Conservation (phyloP, 2,888 invertebrate species). For the Nowickia ferox region DNA sequence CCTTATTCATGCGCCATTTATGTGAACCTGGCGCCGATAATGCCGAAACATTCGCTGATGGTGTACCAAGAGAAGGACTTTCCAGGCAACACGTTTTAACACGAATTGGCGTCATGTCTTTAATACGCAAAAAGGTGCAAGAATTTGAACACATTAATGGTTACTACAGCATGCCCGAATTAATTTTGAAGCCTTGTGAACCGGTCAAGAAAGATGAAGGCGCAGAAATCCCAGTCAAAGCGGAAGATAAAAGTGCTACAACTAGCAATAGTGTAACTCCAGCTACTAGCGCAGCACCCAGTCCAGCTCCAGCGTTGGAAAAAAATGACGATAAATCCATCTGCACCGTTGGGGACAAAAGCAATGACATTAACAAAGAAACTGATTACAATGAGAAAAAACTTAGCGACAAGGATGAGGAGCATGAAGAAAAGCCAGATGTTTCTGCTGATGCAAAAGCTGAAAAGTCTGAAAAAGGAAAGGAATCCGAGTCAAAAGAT, state of each 20-base stretch:
- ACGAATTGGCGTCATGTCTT: constrained; percentile 98
- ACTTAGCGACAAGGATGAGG: constrained; percentile 53
- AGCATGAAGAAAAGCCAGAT: constrained; percentile 73
- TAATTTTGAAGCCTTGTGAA: constrained; percentile 91
- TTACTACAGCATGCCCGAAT: constrained; percentile 97
- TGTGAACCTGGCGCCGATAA: constrained; percentile 99
- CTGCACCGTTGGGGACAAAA: constrained; percentile 72
- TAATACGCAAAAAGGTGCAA: constrained; percentile 99
- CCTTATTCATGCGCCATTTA: constrained; percentile 99
- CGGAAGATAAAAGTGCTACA: constrained; percentile 84
- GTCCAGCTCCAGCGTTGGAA: constrained; percentile 86
- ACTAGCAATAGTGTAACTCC: constrained; percentile 87
- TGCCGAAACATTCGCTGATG: constrained; percentile 98
- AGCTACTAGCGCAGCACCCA: constrained; percentile 89
- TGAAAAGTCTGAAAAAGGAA: constrained; percentile 66
- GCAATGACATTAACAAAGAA: constrained; percentile 77
- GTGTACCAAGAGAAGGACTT: constrained; percentile 98
- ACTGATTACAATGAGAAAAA: constrained; percentile 74
- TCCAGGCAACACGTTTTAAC: constrained; percentile 98
- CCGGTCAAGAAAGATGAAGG: constrained; percentile 84
- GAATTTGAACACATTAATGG: constrained; percentile 99
- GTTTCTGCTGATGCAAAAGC: constrained; percentile 65
- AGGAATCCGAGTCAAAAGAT: constrained; percentile 59
- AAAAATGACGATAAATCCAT: constrained; percentile 80
- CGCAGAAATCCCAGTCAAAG: constrained; percentile 65